A percentile compares a stretch with the other conserved stretches of the same genome.
Evolutionary conservation across 1,140 invertebrate genomes (phyloP).

Genomic region (Trichonephila inaurata): DNA sequence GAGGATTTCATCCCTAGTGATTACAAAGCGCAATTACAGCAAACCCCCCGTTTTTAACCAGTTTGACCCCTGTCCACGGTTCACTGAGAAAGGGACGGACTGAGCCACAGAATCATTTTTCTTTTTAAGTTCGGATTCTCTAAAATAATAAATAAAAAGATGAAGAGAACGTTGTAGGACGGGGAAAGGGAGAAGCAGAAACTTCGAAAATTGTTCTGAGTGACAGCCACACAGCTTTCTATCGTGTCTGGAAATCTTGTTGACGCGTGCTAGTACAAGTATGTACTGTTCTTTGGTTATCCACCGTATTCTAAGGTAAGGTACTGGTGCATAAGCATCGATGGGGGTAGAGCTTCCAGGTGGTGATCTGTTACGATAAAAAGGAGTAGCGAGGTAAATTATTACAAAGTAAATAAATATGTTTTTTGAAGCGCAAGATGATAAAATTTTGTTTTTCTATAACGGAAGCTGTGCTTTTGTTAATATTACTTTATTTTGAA

Average conservation of each 20-base stretch:
- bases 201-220: slow-evolving; percentile 63
- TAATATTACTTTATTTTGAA: no score
- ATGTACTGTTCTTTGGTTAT: slow-evolving; percentile 27
- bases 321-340: not conserved
- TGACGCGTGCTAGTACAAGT: slow-evolving; percentile 68
- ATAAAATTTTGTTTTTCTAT: no score
- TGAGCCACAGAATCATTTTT: slow-evolving; percentile 45
- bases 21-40: not conserved
- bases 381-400: not conserved
- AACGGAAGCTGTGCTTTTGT: no score
- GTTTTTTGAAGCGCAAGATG: not conserved
- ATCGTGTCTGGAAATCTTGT: slow-evolving; percentile 70
- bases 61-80: slow-evolving; percentile 71
- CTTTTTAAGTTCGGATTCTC: slow-evolving; percentile 33
- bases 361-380: slow-evolving; percentile 20
- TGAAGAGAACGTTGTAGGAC: not conserved
- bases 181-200: slow-evolving; percentile 15
- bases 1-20: not conserved
- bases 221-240: slow-evolving; percentile 63
- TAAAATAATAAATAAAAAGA: slow-evolving; percentile 63
- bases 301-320: slow-evolving; percentile 54
- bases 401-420: not conserved
- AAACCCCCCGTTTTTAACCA: slow-evolving; percentile 70
- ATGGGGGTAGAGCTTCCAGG: slow-evolving; percentile 9
- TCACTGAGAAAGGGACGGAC: slow-evolving; percentile 66